Conservation (phyloP, 2,797 vertebrate genomes). For the Ptychobarbus kaznakovi region DNA sequence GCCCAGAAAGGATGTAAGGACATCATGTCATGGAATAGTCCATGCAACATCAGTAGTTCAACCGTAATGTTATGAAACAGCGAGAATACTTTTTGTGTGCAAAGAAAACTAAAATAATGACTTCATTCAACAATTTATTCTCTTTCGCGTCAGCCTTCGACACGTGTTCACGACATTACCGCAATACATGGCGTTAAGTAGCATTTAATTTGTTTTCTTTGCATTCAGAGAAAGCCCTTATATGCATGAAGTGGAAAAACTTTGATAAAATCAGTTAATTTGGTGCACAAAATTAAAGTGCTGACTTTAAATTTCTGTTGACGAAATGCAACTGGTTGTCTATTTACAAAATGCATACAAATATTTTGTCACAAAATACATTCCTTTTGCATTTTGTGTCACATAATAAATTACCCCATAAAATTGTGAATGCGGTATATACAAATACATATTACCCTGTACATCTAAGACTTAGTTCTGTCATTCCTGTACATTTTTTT, state of each 20-base stretch:
- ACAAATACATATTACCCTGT: not conserved
- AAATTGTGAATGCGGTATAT: not conserved
- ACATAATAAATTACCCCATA: not conserved
- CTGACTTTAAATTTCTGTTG: not conserved
- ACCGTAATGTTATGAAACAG: not conserved
- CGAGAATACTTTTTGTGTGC: too few relatives aligned
- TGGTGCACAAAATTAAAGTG: not conserved
- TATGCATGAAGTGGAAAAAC: not conserved
- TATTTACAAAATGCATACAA: not conserved
- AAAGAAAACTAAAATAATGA: too few relatives aligned
- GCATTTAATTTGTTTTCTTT: not conserved
- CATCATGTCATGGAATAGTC: too few relatives aligned
- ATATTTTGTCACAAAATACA: not conserved
- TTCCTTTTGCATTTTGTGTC: too few relatives aligned
- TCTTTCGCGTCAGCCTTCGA: too few relatives aligned
- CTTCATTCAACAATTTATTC: too few relatives aligned
- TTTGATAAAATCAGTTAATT: not conserved
- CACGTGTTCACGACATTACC: too few relatives aligned
- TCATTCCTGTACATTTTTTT: too few relatives aligned
- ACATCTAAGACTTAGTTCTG: too few relatives aligned
- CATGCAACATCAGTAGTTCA: not conserved
- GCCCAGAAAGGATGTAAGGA: too few relatives aligned
- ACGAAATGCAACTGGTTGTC: not conserved
- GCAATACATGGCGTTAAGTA: not conserved
- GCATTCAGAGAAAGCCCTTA: not conserved